Base-by-base conservation (phyloP, 2,113 vertebrate genomes). In the Lagopus leucura region DNA sequence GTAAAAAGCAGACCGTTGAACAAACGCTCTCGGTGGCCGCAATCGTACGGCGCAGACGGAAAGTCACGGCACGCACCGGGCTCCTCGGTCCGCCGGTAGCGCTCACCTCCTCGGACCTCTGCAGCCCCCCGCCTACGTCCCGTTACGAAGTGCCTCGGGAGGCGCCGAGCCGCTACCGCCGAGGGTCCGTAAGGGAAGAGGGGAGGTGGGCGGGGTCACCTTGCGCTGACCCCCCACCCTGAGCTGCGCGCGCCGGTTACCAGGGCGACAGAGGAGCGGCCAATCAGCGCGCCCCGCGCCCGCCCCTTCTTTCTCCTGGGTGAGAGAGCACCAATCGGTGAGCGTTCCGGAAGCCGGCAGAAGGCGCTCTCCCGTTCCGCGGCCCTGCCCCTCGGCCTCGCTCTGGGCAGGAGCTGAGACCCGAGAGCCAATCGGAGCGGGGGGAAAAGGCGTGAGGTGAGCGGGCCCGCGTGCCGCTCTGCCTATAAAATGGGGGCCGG, bases 401-500 rank as follows among this genome's bases (percentile, higher is more conserved):
- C 38, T 10, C 8, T 34, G 2, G 45, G 70, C 48, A 1, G 66
- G 27, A 6, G 38, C 43, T 27, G 25, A 13, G 4, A 5, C 17
- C 42, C 28, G 24, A 10, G 4, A 82, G 70, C 94, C 87, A 94
- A 94, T 92, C 90, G 42, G 40, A 13, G 16, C 27, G 8, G 61
- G 22, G 40, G 6, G 34, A 21, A 30, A 11, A 43, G 67, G 84
- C 86, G 82, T 61, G 94, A 78, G 92, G 87, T 38, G 71, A 89
- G 78, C 43, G 92, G 67, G 25, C 70, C 90, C 89, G 81, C 90
- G 85, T 93, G 95, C 70, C 27, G 30, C 15, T 28, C 67, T 27
- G 72, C 13, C 8, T 66, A 92, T 93, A 95, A 95, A 86, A 71
- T 0, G 3, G 12, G 25, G 36, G 40, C 15, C 15, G 47, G 73